phyloP scores from a whole-genome alignment of 2,113 vertebrate species.

The Riparia riparia region DNA sequence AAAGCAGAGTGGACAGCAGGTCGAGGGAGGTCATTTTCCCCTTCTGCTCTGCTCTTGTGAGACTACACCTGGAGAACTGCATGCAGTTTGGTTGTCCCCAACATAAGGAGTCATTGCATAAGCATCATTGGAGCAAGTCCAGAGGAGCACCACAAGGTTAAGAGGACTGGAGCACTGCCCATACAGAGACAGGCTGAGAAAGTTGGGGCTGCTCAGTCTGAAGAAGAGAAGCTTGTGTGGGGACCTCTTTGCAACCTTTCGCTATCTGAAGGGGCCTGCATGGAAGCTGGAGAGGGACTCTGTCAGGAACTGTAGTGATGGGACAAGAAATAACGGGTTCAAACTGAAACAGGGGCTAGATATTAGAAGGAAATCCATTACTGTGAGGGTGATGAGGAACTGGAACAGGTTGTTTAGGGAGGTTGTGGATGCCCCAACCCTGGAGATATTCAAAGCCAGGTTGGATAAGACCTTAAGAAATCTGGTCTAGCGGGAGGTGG shows the following conservation, averaged over 20 bases:
- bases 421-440: neutral
- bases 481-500: neutral
- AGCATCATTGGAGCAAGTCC: neutral
- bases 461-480: neutral
- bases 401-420: neutral
- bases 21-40: neutral
- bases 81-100: neutral
- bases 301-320: neutral
- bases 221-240: neutral
- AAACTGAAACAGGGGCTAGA: neutral
- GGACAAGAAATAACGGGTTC: neutral
- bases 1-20: neutral
- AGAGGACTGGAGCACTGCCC: neutral
- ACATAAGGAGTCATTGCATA: neutral
- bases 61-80: too few species aligned
- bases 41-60: neutral
- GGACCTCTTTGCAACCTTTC: neutral
- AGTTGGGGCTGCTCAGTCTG: neutral
- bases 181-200: accelerated
- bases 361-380: neutral
- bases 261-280: accelerated
- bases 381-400: neutral
- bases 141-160: neutral
- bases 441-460: neutral
- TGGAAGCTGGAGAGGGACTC: neutral